Base-by-base conservation (phyloP, 2,797 vertebrate species). In the Eospalax fontanierii region DNA sequence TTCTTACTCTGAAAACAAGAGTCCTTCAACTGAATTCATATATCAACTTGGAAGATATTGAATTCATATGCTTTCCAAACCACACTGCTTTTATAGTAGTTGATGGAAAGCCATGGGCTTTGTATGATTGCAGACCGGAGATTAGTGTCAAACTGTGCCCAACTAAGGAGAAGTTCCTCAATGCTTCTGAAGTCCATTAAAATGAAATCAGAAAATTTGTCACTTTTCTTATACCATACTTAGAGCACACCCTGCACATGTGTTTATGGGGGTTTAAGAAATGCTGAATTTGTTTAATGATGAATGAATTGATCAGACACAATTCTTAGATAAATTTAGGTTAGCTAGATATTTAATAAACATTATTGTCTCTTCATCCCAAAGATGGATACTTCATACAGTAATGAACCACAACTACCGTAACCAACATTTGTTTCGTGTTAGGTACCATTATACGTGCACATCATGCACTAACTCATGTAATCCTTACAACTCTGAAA, bases 1-100 rank as follows among this genome's bases (percentile, higher is more conserved):
- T 87, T 95, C 90, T 95, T 97, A 92, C 66, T 97, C 90, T 91
- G 0, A 3, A 97, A 98, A 98, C 92, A 97, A 75, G 61, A 80
- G 92, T 96, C 89, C 90, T 97, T 95, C 94, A 96, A 95, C 9
- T 79, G 79, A 97, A 93, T 97, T 98, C 86, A 92, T 97, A 89
- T 96, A 91, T 97, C 81, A 82, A 93, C 93, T 94, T 95, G 93
- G 96, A 82, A 91, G 94, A 97, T 93, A 4, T 84, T 66, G 10
- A 38, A 85, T n/a, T 84, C 35, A 9, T 79, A 6, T 63, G 15
- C 26, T 22, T 14, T 74, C 73, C 21, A 40, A 19, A 15, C 73
- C 4, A 87, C 14, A 22, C 61, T 61, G 40, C 38, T 61, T 87
- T 81, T 33, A 63, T 12, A 92, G 30, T 24, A 26, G 19, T 46